Evolutionary conservation across 2,113 vertebrate genomes (phyloP), one percentile per base, ranked within the genome.

Genomic region (Cyrtonyx montezumae): DNA sequence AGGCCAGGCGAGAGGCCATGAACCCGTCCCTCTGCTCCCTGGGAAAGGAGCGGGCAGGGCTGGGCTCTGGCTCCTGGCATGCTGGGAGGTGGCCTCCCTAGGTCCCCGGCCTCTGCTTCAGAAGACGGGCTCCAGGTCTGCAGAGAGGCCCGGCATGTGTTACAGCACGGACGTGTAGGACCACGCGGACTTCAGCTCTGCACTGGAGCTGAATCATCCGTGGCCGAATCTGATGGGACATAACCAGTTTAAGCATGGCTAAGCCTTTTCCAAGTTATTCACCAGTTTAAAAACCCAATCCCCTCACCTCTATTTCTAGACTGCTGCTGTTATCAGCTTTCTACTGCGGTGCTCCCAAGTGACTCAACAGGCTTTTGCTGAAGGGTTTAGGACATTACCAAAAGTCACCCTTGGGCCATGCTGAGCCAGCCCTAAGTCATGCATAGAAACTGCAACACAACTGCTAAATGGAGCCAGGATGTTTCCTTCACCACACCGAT

Each of bases 211-310:
- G 91, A 94, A 91, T 79, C 87, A 87, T 73, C 79, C 37, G 5
- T 59, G 78, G 87, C 81, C 4, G 1, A 74, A 83, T 32, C 37
- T 82, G 91, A 89, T 70, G 87, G 92, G 92, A 83, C 79, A 53
- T 74, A 87, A 94, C 81, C 65, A 91, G 84, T 92, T 88, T 95
- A 95, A 96, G 95, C 84, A 71, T 59, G 82, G 89, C 79, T 94
- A 94, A 94, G 89, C 89, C 68, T 43, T 22, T 81, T 88, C 89
- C 89, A 93, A 75, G 89, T 92, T 85, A 91, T 91, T 89, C 79
- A 87, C 21, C 91, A 83, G 63, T 96, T 95, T 90, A 91, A 91
- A 95, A 96, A 53, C 61, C 62, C 93, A 92, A 92, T 90, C 94
- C 90, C 73, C 78, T 94, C 93, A 74, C 82, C 76, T 89, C 84